Percentiles rank a stretch among this genome's conserved stretches.
Evolutionary conservation across 2,797 vertebrate genomes (phyloP).

Genomic region (Apogon hyalosoma): DNA sequence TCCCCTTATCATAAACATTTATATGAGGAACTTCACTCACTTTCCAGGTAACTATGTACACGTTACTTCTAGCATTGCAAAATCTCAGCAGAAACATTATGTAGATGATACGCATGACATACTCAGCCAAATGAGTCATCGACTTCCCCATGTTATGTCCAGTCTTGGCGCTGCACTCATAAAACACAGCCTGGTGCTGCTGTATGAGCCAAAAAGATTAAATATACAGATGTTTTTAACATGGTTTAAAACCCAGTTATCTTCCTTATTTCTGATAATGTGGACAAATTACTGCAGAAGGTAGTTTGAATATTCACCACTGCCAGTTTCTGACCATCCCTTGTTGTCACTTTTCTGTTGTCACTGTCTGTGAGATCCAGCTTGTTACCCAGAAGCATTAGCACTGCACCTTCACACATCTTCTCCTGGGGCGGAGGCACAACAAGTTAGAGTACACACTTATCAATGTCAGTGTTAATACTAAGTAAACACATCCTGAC

Average conservation of each 20-base stretch:
- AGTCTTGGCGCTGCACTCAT: slow-evolving; percentile 87
- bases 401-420: slow-evolving; percentile 77
- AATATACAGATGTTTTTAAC: no score
- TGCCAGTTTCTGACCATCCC: slow-evolving; percentile 82
- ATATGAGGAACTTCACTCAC: not conserved
- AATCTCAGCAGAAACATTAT: slow-evolving; percentile 10
- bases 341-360: slow-evolving; percentile 70
- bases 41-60: not conserved
- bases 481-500: not conserved
- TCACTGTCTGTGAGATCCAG: slow-evolving; percentile 64
- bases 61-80: not conserved
- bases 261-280: not conserved
- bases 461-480: not conserved
- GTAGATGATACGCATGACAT: not conserved
- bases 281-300: slow-evolving; percentile 28
- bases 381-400: slow-evolving; percentile 88
- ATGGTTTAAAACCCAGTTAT: no score
- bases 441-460: not conserved
- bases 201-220: slow-evolving; percentile 52
- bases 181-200: slow-evolving; percentile 87
- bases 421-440: slow-evolving; percentile 76
- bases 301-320: slow-evolving; percentile 74
- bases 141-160: slow-evolving; percentile 82
- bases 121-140: slow-evolving; percentile 87
- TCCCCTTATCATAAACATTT: not conserved